Percentiles rank a stretch among this genome's conserved stretches.
Conservation (phyloP, 2,888 invertebrate genomes). For the Protodeltote pygarga region DNA sequence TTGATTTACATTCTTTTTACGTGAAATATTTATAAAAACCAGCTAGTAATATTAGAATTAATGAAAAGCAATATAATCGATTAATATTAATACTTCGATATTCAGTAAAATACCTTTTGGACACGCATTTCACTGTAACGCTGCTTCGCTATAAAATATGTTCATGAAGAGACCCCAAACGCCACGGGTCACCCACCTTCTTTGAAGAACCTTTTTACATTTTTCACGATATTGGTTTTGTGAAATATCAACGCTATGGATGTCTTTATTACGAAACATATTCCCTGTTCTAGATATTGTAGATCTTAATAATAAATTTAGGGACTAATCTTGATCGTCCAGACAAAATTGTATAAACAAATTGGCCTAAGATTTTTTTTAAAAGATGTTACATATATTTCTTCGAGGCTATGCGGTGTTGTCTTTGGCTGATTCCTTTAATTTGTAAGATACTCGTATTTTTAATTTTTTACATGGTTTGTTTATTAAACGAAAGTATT, state of each 20-base stretch:
- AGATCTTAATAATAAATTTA: conserved; percentile 1
- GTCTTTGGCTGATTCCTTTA: no score
- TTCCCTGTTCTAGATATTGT: not conserved
- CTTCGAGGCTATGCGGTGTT: no score
- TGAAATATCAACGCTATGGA: conserved; percentile 15
- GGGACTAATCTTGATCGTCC: conserved; percentile 5
- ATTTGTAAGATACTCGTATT: no score
- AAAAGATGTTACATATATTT: no score
- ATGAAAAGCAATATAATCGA: conserved; percentile 16
- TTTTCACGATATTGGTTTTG: conserved; percentile 39
- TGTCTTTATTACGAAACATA: conserved; percentile 19
- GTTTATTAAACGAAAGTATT: no score
- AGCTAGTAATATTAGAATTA: conserved; percentile 9
- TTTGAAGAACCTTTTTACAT: conserved; percentile 39
- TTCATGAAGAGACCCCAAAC: conserved; percentile 56
- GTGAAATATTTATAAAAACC: not conserved
- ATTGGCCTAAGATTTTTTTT: conserved; percentile 3
- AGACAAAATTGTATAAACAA: conserved; percentile 12
- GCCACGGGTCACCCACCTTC: conserved; percentile 46
- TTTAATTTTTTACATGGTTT: no score
- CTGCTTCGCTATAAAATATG: conserved; percentile 61
- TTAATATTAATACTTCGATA: conserved; percentile 32
- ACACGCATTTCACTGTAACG: conserved; percentile 59
- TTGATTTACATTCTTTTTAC: no score
- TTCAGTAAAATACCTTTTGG: conserved; percentile 45